A percentile compares a stretch with the other conserved stretches of the same genome.
Conservation (phyloP, 2,888 invertebrate genomes). For the Drosophila infuscata region DNA sequence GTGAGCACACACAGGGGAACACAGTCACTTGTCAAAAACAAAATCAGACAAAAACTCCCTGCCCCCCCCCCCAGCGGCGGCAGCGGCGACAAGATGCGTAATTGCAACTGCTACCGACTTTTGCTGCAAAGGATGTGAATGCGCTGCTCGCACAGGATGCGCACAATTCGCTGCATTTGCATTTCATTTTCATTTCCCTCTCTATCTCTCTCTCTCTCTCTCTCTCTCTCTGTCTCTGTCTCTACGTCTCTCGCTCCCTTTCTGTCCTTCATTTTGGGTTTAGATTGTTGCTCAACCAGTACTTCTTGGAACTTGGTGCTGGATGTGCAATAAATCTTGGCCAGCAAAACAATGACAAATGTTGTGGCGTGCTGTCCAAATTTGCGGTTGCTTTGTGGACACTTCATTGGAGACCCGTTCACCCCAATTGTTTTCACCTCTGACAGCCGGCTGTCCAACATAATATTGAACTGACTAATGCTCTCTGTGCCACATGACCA, state of each 20-base stretch:
- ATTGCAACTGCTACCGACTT: conserved; percentile 71
- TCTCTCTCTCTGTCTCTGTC: background rate
- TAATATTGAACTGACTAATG: conserved; percentile 47
- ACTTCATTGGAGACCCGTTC: conserved; percentile 71
- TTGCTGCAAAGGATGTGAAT: conserved; percentile 35
- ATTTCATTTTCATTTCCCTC: conserved; percentile 23
- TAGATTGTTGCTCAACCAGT: background rate
- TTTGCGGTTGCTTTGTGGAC: conserved; percentile 66
- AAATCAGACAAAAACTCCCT: conserved; percentile 75
- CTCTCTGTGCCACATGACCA: conserved; percentile 3
- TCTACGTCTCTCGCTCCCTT: background rate
- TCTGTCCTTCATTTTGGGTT: background rate
- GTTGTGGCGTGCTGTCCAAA: conserved; percentile 58
- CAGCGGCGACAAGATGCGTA: conserved; percentile 78
- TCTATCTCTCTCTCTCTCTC: background rate
- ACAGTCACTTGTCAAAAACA: conserved; percentile 80
- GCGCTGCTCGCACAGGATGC: conserved; percentile 64
- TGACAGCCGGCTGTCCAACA: conserved; percentile 60
- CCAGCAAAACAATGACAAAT: conserved; percentile 79
- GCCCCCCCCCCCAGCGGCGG: conserved; percentile 31
- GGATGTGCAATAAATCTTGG: conserved; percentile 69
- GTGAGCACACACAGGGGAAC: conserved; percentile 35
- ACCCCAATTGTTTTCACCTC: conserved; percentile 37
- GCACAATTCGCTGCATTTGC: conserved; percentile 66
- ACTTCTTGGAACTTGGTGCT: background rate